Evolutionary conservation across 2,888 invertebrate genomes (phyloP).

Genomic region (Eubasilissa splendida): DNA sequence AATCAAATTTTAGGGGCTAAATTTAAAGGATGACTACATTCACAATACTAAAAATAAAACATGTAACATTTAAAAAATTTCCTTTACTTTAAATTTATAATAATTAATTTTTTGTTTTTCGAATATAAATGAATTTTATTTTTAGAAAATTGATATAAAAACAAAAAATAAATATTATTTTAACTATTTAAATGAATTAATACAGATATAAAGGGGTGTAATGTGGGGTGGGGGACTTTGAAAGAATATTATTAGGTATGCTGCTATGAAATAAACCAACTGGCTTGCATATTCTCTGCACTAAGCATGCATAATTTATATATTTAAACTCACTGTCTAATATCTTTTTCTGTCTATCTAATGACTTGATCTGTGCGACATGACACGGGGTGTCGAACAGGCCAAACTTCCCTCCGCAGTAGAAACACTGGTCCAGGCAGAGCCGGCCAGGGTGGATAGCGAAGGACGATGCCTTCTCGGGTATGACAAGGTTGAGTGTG

Average conservation of each 20-base stretch:
- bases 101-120: no score
- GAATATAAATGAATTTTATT: no score
- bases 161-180: no score
- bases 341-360: conserved; percentile 86
- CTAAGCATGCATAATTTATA: background rate
- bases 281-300: background rate
- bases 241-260: background rate
- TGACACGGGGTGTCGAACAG: conserved; percentile 90
- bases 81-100: no score
- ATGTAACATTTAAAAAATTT: no score
- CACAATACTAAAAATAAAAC: no score
- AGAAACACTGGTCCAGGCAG: conserved; percentile 89
- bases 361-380: conserved; percentile 88
- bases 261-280: conserved; percentile 2
- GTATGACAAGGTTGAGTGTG: conserved; percentile 82
- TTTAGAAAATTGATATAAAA: no score
- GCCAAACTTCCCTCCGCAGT: conserved; percentile 91
- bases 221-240: background rate
- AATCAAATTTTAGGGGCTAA: no score
- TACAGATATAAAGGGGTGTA: no score
- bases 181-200: no score
- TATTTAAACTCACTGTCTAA: conserved; percentile 76
- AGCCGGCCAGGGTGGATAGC: conserved; percentile 87
- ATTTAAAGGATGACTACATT: no score
- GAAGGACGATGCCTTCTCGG: conserved; percentile 90